Conservation (phyloP, 2,113 vertebrate genomes). For the Ascaphus truei region DNA sequence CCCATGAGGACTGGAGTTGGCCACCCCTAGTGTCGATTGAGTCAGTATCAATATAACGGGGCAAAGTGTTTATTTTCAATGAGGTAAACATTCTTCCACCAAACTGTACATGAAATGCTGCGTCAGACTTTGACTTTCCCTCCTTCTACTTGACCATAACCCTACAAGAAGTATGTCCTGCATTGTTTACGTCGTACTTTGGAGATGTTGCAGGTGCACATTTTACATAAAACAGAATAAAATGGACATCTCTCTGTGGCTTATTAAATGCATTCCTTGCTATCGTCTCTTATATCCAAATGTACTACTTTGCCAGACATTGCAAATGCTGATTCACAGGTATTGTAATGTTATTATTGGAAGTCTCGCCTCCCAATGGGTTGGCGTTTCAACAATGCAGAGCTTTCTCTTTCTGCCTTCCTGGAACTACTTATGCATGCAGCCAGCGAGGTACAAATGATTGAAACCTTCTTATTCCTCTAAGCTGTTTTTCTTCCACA, state of each 20-base stretch:
- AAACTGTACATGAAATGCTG: no score
- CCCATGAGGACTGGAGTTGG: no score
- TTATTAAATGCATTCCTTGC: conserved; percentile 3
- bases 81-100: no score
- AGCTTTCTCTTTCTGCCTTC: conserved; percentile 61
- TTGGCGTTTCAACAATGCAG: conserved; percentile 64
- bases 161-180: background rate
- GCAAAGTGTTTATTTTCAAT: no score
- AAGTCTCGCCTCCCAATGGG: conserved; percentile 18
- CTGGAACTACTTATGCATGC: conserved; percentile 68
- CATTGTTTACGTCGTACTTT: background rate
- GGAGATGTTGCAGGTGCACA: background rate
- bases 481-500: conserved; percentile 65
- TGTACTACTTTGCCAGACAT: background rate
- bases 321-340: conserved; percentile 34
- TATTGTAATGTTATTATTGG: conserved; percentile 33
- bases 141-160: background rate
- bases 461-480: conserved; percentile 67
- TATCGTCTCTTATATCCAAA: conserved; percentile 4
- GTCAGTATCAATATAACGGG: no score
- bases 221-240: background rate
- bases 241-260: background rate
- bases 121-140: no score
- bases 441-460: conserved; percentile 72
- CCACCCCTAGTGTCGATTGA: no score